Conservation (phyloP, 2,888 invertebrate species). For the Brachyopa scutellaris region DNA sequence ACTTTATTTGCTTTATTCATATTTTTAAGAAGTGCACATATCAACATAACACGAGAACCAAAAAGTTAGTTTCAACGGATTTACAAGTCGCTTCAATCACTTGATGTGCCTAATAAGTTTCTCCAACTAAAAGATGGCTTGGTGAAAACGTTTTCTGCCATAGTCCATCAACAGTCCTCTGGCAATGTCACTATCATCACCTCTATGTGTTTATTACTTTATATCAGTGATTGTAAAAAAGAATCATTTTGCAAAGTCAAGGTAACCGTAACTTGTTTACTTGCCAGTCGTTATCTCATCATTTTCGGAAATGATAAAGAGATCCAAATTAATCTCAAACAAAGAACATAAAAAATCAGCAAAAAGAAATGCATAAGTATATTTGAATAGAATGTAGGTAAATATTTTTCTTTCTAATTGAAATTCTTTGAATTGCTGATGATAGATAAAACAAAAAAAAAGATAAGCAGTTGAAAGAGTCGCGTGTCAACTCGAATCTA, state of each 20-base stretch:
- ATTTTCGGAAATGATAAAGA: not conserved
- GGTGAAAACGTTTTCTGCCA: too few species aligned
- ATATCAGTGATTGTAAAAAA: constrained; percentile 5
- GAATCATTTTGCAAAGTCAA: too few species aligned
- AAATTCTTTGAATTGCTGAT: too few species aligned
- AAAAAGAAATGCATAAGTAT: constrained; percentile 1
- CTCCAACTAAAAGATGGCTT: too few species aligned
- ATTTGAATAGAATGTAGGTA: too few species aligned
- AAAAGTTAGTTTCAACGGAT: not conserved
- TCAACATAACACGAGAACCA: not conserved
- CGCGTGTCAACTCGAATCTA: constrained; percentile 10
- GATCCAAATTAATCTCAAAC: not conserved
- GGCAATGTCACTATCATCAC: not conserved
- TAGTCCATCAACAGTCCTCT: not conserved
- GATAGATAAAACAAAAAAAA: not conserved
- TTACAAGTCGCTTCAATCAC: not conserved
- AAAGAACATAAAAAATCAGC: not conserved
- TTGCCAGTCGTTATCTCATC: not conserved
- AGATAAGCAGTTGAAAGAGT: not conserved
- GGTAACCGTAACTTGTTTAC: too few species aligned
- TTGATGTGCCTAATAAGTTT: not conserved
- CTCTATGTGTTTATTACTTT: not conserved
- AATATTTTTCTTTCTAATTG: too few species aligned
- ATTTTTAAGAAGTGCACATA: constrained; percentile 14
- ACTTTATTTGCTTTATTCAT: not conserved